These are phyloP conservation scores for Eristalis intricaria DNA, from an alignment of 2,888 invertebrate species.

Conservation along the genomic window DNA sequence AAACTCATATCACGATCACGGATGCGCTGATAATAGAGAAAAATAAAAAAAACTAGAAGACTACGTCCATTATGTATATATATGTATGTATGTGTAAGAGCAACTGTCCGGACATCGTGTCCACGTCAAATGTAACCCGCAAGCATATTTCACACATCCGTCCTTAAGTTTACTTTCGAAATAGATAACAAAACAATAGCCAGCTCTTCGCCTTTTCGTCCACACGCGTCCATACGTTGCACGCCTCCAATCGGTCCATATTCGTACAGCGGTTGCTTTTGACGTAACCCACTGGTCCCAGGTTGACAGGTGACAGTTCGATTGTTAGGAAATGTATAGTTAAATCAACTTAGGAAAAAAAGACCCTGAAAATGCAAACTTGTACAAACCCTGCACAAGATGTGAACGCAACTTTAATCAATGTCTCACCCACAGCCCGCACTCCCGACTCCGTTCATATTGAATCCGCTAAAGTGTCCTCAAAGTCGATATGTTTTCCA, in stretches of 20 bases:
- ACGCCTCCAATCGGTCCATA: slow-evolving; percentile 33
- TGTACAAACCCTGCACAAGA: background rate
- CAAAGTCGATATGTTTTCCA: background rate
- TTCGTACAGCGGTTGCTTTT: slow-evolving; percentile 43
- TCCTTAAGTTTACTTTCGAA: slow-evolving; percentile 49
- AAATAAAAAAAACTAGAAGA: slow-evolving; percentile 24
- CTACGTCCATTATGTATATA: slow-evolving; percentile 52
- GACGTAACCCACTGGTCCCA: slow-evolving; percentile 35
- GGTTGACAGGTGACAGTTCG: background rate
- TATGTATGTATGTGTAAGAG: background rate
- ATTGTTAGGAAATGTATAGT: slow-evolving; percentile 34
- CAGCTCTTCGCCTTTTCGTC: background rate
- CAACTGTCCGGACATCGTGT: slow-evolving; percentile 24
- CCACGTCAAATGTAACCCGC: slow-evolving; percentile 46
- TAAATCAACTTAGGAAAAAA: slow-evolving; percentile 7
- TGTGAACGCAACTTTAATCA: background rate
- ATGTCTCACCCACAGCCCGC: background rate
- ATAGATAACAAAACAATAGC: background rate
- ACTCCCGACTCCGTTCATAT: background rate
- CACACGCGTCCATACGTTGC: background rate
- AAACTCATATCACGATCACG: slow-evolving; percentile 38
- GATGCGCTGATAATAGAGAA: background rate
- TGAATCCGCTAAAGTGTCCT: background rate
- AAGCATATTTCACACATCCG: slow-evolving; percentile 52
- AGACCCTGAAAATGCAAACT: background rate